A percentile compares a stretch with the other conserved stretches of the same genome.
phyloP scores from a whole-genome alignment of 2,797 vertebrate species.

The Danio kyathit region DNA sequence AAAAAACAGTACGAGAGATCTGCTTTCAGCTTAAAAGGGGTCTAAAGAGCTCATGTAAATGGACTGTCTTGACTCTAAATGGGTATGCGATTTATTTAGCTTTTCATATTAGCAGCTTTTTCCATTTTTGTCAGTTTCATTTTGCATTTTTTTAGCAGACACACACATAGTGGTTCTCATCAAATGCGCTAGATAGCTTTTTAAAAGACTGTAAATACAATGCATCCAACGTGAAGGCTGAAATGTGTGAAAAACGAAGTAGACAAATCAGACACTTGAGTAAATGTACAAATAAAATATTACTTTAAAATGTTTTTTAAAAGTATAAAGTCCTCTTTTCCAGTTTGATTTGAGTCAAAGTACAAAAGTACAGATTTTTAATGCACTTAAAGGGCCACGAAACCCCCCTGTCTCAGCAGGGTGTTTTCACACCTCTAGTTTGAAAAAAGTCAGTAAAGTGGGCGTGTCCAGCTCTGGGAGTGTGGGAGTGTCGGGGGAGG shows the following conservation, averaged over 20 bases:
- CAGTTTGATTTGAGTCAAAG: too few species aligned
- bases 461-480: too few species aligned
- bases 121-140: conserved; percentile 24
- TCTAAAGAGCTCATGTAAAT: conserved; percentile 37
- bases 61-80: conserved; percentile 27
- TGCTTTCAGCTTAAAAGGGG: conserved; percentile 29
- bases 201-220: background rate
- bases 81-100: conserved; percentile 16
- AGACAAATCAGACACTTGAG: too few species aligned
- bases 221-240: background rate
- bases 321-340: too few species aligned
- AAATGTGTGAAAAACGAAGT: background rate
- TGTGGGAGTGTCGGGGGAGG: too few species aligned
- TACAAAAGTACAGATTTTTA: too few species aligned
- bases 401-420: too few species aligned
- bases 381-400: too few species aligned
- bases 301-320: too few species aligned
- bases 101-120: conserved; percentile 34
- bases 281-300: too few species aligned
- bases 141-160: conserved; percentile 7
- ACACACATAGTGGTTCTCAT: background rate
- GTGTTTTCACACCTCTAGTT: too few species aligned
- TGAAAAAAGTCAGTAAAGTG: too few species aligned
- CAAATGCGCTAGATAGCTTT: background rate
- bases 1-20: background rate